A percentile compares a stretch with the other conserved stretches of the same genome.
Evolutionary conservation across 35 echinoderm and acorn worm genomes (phyloP).

Genomic region (Amphiura filiformis): DNA sequence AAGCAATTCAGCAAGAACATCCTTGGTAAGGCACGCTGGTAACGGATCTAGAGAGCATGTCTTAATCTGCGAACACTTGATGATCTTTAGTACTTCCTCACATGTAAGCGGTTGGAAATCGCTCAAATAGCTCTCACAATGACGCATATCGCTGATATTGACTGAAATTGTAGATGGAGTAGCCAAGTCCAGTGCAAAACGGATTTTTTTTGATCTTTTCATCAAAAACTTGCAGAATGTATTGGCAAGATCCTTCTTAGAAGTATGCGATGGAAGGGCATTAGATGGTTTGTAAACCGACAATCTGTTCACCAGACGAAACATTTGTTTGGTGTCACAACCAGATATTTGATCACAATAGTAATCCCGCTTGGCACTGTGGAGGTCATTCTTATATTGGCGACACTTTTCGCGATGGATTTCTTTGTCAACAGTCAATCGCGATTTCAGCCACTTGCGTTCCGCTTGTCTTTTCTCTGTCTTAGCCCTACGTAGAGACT

Average conservation of each 20-base stretch:
- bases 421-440: neutral
- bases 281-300: neutral
- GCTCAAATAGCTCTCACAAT: neutral
- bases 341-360: neutral
- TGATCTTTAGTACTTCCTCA: constrained; percentile 7
- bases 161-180: neutral
- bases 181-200: neutral
- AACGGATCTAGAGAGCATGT: constrained; percentile 51
- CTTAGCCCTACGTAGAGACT: neutral
- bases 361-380: neutral
- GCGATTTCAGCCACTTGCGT: neutral
- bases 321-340: neutral
- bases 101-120: neutral
- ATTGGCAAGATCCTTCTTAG: constrained; percentile 3
- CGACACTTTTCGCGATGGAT: neutral
- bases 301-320: neutral
- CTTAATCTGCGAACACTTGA: constrained; percentile 22
- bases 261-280: neutral
- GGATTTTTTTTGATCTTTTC: neutral
- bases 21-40: constrained; percentile 28
- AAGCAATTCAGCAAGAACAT: constrained; percentile 7
- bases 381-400: neutral
- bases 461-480: neutral
- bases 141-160: neutral
- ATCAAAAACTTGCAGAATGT: neutral